These are phyloP conservation scores for Pelusios castaneus DNA, from an alignment of 2,113 vertebrate species.

Conservation along the genomic window DNA sequence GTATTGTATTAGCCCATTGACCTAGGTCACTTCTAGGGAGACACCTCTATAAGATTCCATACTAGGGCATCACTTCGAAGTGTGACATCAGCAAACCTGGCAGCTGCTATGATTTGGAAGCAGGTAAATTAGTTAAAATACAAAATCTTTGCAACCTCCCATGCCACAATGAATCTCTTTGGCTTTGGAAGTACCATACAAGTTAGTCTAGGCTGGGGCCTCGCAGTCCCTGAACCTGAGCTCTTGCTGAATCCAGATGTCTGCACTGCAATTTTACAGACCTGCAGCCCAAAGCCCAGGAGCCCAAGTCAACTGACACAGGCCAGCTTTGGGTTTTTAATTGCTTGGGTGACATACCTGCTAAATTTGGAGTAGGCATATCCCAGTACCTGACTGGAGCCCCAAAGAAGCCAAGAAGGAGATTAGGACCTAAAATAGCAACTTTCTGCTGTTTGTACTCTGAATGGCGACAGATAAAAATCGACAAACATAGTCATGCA, in stretches of 20 bases:
- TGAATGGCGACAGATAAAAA: background rate
- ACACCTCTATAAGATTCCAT: background rate
- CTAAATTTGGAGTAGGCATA: no score
- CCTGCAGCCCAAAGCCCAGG: no score
- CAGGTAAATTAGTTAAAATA: background rate
- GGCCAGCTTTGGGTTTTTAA: no score
- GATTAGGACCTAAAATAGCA: background rate
- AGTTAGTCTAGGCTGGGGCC: no score
- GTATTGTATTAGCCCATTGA: background rate
- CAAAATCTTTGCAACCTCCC: background rate
- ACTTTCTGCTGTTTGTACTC: background rate
- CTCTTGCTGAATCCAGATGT: no score
- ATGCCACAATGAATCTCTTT: accelerated
- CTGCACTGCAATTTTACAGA: no score
- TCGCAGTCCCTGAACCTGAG: no score
- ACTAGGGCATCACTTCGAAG: background rate
- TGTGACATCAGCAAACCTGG: background rate
- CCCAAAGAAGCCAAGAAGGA: background rate
- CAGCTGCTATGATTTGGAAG: background rate
- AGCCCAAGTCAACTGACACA: no score
- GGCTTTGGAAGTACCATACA: accelerated
- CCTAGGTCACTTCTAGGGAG: background rate
- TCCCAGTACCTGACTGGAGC: background rate
- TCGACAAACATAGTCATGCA: accelerated
- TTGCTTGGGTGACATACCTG: no score